Conservation (phyloP, 2,797 vertebrate genomes). For the Halcyon badia region DNA sequence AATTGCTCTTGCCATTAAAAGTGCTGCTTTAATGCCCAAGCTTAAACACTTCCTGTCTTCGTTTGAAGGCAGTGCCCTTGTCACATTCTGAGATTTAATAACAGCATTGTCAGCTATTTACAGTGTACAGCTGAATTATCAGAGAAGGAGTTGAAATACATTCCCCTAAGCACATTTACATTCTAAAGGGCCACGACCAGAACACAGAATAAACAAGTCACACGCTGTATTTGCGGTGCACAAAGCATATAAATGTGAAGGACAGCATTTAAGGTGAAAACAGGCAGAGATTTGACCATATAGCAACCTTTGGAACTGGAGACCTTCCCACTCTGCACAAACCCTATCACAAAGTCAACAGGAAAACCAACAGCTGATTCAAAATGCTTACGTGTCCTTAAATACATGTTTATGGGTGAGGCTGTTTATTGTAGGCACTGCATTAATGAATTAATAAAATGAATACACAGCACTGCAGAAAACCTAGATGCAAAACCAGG, state of each 20-base stretch:
- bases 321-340: conserved; percentile 36
- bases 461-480: conserved; percentile 13
- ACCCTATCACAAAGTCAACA: conserved; percentile 34
- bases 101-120: conserved; percentile 53
- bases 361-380: conserved; percentile 19
- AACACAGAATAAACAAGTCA: conserved; percentile 55
- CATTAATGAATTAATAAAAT: background rate
- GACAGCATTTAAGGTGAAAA: conserved; percentile 21
- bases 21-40: background rate
- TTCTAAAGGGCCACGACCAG: conserved; percentile 51
- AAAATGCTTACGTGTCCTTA: background rate
- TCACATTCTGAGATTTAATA: conserved; percentile 61
- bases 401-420: background rate
- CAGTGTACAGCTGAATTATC: conserved; percentile 40
- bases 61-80: background rate
- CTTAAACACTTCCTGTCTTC: conserved; percentile 38
- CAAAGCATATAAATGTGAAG: background rate
- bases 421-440: background rate
- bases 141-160: conserved; percentile 53
- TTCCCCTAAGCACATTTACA: conserved; percentile 63
- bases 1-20: conserved; percentile 4
- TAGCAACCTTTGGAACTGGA: background rate
- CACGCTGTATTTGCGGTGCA: background rate
- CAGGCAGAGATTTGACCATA: background rate
- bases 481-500: background rate